Evolutionary conservation across 2,888 invertebrate species (phyloP).

Genomic region (Morpho helenor): DNA sequence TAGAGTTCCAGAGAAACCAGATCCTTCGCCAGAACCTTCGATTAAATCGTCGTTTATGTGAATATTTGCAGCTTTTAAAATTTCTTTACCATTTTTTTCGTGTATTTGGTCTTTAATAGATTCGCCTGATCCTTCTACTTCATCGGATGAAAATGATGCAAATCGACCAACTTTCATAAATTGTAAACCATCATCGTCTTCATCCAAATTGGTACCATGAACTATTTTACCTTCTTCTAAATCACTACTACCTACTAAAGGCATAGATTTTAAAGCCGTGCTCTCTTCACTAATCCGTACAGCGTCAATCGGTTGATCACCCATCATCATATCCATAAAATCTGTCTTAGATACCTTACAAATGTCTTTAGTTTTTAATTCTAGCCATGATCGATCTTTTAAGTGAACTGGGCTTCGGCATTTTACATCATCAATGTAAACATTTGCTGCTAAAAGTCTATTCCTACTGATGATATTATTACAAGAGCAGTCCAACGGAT

Average conservation of each 20-base stretch:
- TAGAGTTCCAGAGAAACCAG: slow-evolving; percentile 6
- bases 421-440: slow-evolving; percentile 75
- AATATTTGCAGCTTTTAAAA: not conserved
- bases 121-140: slow-evolving; percentile 66
- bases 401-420: slow-evolving; percentile 77
- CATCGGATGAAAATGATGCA: slow-evolving; percentile 39
- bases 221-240: slow-evolving; percentile 66
- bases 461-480: slow-evolving; percentile 82
- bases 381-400: slow-evolving; percentile 76
- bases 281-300: slow-evolving; percentile 56
- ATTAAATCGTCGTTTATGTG: not conserved
- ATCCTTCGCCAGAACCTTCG: slow-evolving; percentile 7
- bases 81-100: not conserved
- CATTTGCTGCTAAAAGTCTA: slow-evolving; percentile 72
- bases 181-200: slow-evolving; percentile 62
- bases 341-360: slow-evolving; percentile 66
- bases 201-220: slow-evolving; percentile 41
- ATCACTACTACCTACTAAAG: slow-evolving; percentile 52
- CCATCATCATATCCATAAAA: slow-evolving; percentile 81
- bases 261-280: slow-evolving; percentile 59
- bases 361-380: slow-evolving; percentile 76
- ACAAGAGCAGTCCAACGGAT: slow-evolving; percentile 85
- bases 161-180: slow-evolving; percentile 57
- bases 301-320: slow-evolving; percentile 78
- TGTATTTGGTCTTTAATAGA: slow-evolving; percentile 34